A percentile compares a stretch with the other conserved stretches of the same genome.
phyloP scores from a whole-genome alignment of 2,888 invertebrate genomes.

The Parthenolecanium corni region DNA sequence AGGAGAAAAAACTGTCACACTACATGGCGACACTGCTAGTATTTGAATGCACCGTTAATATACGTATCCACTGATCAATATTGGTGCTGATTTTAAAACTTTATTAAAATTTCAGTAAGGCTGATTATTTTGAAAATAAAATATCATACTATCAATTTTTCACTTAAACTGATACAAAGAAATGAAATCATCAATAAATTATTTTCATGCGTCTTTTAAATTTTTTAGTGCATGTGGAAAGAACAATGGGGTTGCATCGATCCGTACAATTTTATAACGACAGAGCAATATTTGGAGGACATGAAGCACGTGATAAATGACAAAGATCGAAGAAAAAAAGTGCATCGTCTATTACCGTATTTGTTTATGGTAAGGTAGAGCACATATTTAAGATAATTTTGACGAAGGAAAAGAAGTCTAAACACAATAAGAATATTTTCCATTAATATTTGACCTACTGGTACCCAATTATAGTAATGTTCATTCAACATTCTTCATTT shows the following conservation, averaged over 20 bases:
- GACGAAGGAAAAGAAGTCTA: too few relatives aligned
- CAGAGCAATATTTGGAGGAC: constrained; percentile 68
- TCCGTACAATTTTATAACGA: constrained; percentile 68
- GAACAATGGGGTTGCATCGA: constrained; percentile 71
- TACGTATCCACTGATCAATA: too few relatives aligned
- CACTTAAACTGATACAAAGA: too few relatives aligned
- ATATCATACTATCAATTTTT: neutral
- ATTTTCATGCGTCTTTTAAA: too few relatives aligned
- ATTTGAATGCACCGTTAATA: too few relatives aligned
- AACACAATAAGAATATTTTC: neutral
- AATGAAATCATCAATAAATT: neutral
- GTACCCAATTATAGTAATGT: neutral
- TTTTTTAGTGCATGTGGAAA: constrained; percentile 58
- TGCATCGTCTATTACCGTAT: constrained; percentile 66
- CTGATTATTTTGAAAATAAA: neutral
- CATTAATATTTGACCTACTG: neutral
- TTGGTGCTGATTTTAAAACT: too few relatives aligned
- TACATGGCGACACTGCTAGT: too few relatives aligned
- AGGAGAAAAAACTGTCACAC: too few relatives aligned
- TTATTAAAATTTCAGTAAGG: too few relatives aligned
- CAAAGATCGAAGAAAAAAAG: constrained; percentile 57
- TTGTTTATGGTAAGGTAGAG: constrained; percentile 60
- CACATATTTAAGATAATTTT: neutral
- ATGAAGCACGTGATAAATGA: constrained; percentile 74
- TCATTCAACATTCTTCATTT: too few relatives aligned